phyloP scores from a whole-genome alignment of 2,113 vertebrate genomes.

The Pituophis catenifer region DNA sequence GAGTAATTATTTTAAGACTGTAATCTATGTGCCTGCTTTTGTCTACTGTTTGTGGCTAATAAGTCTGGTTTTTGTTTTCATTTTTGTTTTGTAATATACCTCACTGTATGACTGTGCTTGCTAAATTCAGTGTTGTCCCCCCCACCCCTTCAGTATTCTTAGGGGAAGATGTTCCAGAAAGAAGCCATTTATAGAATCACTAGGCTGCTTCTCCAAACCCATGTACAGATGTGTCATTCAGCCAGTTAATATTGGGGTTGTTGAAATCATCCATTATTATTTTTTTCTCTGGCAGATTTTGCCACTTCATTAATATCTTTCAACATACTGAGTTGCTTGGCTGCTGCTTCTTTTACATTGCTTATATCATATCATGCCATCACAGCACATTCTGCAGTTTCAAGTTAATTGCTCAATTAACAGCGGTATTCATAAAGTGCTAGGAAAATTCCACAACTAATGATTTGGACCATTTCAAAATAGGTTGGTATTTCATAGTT shows the following conservation, averaged over 20 bases:
- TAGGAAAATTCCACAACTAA: conserved; percentile 75
- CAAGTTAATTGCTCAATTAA: conserved; percentile 82
- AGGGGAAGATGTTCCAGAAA: conserved; percentile 70
- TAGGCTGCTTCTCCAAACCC: conserved; percentile 71
- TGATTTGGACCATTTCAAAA: conserved; percentile 79
- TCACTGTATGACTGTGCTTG: conserved; percentile 59
- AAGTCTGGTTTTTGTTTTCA: conserved; percentile 52
- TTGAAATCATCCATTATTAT: conserved; percentile 76
- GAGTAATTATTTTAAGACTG: conserved; percentile 19
- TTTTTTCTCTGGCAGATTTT: conserved; percentile 70
- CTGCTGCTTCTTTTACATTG: conserved; percentile 76
- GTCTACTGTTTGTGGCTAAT: conserved; percentile 54
- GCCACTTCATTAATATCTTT: conserved; percentile 71
- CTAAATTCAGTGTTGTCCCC: conserved; percentile 61
- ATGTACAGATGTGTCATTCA: conserved; percentile 74
- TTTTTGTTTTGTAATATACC: conserved; percentile 57
- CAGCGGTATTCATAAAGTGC: conserved; percentile 78
- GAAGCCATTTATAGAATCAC: conserved; percentile 69
- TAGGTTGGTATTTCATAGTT: conserved; percentile 81
- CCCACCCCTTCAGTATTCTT: conserved; percentile 56
- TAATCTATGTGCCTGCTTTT: conserved; percentile 48
- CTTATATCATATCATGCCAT: conserved; percentile 76
- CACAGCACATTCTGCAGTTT: conserved; percentile 79
- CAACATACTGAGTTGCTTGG: conserved; percentile 70
- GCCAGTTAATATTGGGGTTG: conserved; percentile 70